Percentiles rank a stretch among this genome's conserved stretches.
phyloP scores from a whole-genome alignment of 1,140 invertebrate genomes.

The Pseudoatta argentina region DNA sequence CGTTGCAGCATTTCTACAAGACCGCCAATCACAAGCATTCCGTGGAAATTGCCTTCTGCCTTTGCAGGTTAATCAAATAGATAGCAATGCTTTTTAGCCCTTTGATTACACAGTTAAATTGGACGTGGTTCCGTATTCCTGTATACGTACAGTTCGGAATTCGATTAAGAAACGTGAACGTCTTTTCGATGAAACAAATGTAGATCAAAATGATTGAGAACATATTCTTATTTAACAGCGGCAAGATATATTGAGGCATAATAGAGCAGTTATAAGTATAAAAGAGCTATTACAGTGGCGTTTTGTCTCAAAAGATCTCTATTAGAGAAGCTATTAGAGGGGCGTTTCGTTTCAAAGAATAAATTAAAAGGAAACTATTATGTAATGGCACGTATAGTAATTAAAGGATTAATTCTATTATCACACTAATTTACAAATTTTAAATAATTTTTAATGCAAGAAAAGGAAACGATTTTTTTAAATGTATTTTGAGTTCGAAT shows the following conservation, averaged over 20 bases:
- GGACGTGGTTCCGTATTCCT: neutral
- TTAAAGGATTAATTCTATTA: constrained; percentile 30
- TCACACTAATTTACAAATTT: neutral
- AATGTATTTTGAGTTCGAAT: too few relatives aligned
- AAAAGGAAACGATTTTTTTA: too few relatives aligned
- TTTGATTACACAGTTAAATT: neutral
- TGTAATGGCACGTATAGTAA: neutral
- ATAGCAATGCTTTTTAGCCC: neutral
- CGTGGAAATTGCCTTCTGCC: constrained; percentile 95
- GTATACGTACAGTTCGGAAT: neutral
- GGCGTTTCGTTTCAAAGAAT: neutral
- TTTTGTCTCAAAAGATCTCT: neutral
- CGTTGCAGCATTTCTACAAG: constrained; percentile 94
- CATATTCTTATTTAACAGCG: neutral
- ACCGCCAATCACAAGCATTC: constrained; percentile 92
- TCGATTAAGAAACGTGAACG: neutral
- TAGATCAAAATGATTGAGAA: neutral
- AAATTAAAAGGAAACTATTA: neutral
- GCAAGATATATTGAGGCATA: neutral
- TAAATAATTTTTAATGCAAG: too few relatives aligned
- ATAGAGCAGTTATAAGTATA: too few relatives aligned
- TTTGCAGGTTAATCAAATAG: constrained; percentile 93
- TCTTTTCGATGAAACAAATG: neutral
- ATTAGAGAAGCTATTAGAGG: neutral
- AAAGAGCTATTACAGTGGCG: neutral